Evolutionary conservation across 2,888 invertebrate genomes (phyloP).

Genomic region (Sinopyrophorus schimmeli): DNA sequence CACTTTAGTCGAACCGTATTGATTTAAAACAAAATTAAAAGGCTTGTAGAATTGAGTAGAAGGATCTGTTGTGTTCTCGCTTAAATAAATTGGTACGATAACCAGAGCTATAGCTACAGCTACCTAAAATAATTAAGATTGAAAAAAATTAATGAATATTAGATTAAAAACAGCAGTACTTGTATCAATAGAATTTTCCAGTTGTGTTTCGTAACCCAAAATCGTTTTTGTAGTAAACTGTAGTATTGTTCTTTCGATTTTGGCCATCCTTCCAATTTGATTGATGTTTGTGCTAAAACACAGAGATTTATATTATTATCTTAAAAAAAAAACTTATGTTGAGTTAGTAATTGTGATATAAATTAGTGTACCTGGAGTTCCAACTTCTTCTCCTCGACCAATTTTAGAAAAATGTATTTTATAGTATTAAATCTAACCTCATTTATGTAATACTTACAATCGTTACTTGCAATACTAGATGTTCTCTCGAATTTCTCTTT

Average conservation of each 20-base stretch:
- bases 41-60: conserved; percentile 37
- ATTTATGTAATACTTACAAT: conserved; percentile 20
- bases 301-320: too few species aligned
- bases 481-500: neutral
- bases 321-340: too few species aligned
- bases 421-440: too few species aligned
- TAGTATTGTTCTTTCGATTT: too few species aligned
- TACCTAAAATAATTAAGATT: conserved; percentile 8
- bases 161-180: too few species aligned
- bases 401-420: too few species aligned
- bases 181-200: conserved; percentile 7
- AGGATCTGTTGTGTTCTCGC: conserved; percentile 34
- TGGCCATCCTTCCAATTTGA: too few species aligned
- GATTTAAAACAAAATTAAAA: conserved; percentile 47
- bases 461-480: conserved; percentile 4
- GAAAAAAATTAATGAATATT: too few species aligned
- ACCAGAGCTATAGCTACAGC: conserved; percentile 34
- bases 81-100: conserved; percentile 46
- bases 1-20: conserved; percentile 45
- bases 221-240: conserved; percentile 21
- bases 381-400: too few species aligned
- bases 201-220: conserved; percentile 8
- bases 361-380: too few species aligned
- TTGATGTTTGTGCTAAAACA: too few species aligned
- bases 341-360: too few species aligned